Evolutionary conservation across 2,113 vertebrate genomes (phyloP), one percentile per base, ranked within the genome.

Genomic region (Malurus cyaneus): DNA sequence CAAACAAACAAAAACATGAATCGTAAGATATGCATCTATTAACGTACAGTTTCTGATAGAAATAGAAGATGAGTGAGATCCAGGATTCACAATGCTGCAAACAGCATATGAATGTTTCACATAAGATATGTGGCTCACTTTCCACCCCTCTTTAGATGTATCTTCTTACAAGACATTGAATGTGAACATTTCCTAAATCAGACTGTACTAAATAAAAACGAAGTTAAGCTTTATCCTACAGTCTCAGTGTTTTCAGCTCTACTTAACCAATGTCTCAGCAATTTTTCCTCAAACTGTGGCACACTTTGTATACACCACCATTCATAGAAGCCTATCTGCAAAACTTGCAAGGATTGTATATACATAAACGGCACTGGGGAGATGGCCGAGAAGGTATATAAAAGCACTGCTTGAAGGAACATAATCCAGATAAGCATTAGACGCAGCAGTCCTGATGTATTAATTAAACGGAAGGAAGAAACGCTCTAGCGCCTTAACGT

Each of bases 271-370:
- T 3, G 20, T 13, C 65, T 87, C 56, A 44, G 80, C 76, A 84
- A 54, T 92, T 81, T 88, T 86, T 79, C 29, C 80, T 64, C 50
- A 34, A 94, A 82, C 82, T 64, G 77, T 72, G 86, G 32, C 69
- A 66, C 18, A n/a, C 26, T 59, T 52, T 64, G 36, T 4, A 41
- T 7, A 70, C 79, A 46, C 26, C 85, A 70, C 42, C 36, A 54
- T 69, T 53, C 69, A 46, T 65, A 91, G 18, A 69, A 28, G 74
- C 39, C 62, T 28, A 70, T 65, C 87, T 67, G 79, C 86, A 93
- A 94, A 94, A 96, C 92, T 92, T 95, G 65, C 57, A 47, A 32
- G 60, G 44, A 62, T 21, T 80, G 64, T 47, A 36, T 47, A 36
- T 49, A 25, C 8, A 60, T 11, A 69, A 85, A 89, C 16, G 67